Base-by-base conservation (phyloP, 2,797 vertebrate genomes). In the Momotus momota region DNA sequence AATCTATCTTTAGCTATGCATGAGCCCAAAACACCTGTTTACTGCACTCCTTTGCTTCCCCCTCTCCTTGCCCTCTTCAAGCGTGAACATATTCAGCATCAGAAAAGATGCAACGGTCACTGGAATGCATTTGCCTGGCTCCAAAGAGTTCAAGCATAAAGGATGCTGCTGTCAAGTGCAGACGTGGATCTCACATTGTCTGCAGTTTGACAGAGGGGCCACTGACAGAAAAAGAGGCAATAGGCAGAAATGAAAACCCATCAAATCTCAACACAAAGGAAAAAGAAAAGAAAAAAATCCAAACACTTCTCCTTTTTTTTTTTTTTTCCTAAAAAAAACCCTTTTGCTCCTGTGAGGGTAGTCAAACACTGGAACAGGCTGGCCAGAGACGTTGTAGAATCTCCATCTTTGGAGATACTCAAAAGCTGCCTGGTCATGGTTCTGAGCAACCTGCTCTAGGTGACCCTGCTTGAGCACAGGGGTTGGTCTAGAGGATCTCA, bases 1-100 rank as follows among this genome's bases (percentile, higher is more conserved):
- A 61, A 81, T 83, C 33, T 83, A 79, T 78, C 72, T 92, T 94
- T 70, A 94, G 46, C 55, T 89, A 80, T 52, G 48, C 66, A 88
- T 73, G 51, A 86, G 41, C 41, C 46, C 40, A 73, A 80, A 94
- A 75, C 60, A 87, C 19, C 35, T 92, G 25, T 66, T 82, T 49
- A 65, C 25, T 74, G 58, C 29, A 55, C 21, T 73, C 16, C 12
- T 33, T 93, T 83, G 87, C 75, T 72, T 78, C 60, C 89, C 48
- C 66, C 20, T 65, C 35, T 93, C 81, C 48, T 78, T 77, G 33
- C 14, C 3, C 2, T 88, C 81, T 80, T 94, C 52, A 88, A 84
- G n/a, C 6, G 1, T 21, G 33, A 93, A 57, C 12, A 66, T 17
- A 90, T 4, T 82, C 48, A 67, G 14, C 22, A 9, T 33, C 78